phyloP scores from a whole-genome alignment of 2,797 vertebrate genomes.

The Acanthurus lineatus region DNA sequence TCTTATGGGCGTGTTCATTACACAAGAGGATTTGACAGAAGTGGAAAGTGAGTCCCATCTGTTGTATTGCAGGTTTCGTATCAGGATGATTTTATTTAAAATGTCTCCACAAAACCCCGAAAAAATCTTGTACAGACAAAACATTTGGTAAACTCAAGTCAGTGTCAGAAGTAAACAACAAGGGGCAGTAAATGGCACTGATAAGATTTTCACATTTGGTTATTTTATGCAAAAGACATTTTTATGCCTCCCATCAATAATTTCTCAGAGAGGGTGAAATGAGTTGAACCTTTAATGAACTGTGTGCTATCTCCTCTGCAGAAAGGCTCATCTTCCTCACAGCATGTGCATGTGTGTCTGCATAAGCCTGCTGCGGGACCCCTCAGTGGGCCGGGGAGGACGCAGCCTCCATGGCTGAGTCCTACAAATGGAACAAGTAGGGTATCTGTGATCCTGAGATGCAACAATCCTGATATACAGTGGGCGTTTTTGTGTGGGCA shows the following conservation, averaged over 20 bases:
- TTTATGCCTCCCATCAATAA: constrained; percentile 2
- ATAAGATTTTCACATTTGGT: too few species aligned
- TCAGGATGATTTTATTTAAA: not conserved
- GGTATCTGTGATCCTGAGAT: constrained; percentile 44
- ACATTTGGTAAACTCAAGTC: too few species aligned
- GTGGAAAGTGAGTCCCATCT: not conserved
- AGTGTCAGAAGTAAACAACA: too few species aligned
- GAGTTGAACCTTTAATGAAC: constrained; percentile 25
- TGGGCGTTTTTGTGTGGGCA: constrained; percentile 37
- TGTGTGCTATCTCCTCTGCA: constrained; percentile 9
- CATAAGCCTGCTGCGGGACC: constrained; percentile 29
- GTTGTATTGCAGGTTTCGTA: not conserved
- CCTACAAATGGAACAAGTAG: constrained; percentile 59
- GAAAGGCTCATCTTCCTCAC: constrained; percentile 39
- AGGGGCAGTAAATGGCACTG: too few species aligned
- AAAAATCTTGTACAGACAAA: not conserved
- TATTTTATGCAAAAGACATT: not conserved
- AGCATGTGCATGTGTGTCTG: constrained; percentile 25
- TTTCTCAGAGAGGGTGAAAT: constrained; percentile 25
- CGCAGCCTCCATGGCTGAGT: constrained; percentile 35
- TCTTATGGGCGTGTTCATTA: not conserved
- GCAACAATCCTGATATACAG: constrained; percentile 41
- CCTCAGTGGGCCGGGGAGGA: constrained; percentile 19
- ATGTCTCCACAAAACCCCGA: not conserved
- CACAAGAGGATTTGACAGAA: not conserved